These are phyloP conservation scores for Callipepla californica DNA, from an alignment of 2,113 vertebrate genomes.

Conservation along the genomic window DNA sequence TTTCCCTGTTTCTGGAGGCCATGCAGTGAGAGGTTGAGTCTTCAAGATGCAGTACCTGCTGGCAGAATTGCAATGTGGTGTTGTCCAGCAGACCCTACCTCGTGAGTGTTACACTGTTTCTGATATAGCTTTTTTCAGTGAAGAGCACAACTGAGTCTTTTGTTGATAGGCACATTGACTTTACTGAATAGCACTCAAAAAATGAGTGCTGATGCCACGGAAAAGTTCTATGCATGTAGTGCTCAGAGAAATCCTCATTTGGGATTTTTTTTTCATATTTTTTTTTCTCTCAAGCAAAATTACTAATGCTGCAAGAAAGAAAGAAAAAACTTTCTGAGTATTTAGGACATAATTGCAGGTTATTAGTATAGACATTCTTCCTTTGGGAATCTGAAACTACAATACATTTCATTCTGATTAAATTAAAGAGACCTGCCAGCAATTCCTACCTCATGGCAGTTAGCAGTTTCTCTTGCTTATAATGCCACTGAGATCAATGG, in stretches of 20 bases:
- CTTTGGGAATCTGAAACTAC: not conserved
- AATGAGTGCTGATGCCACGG: not conserved
- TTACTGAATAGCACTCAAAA: not conserved
- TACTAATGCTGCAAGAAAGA: not conserved
- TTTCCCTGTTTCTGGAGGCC: not conserved
- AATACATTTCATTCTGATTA: accelerated
- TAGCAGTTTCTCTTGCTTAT: not conserved
- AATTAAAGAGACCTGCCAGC: not conserved
- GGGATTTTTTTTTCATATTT: not conserved
- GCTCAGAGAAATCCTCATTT: not conserved
- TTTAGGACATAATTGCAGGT: not conserved
- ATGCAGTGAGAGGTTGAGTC: not conserved
- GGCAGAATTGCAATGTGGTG: not conserved
- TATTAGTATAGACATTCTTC: not conserved
- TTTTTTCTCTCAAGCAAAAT: not conserved
- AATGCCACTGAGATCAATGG: not conserved
- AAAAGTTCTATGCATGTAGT: not conserved
- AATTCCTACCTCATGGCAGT: not conserved
- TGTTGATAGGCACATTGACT: not conserved
- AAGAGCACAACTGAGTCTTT: not conserved
- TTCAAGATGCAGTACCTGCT: not conserved
- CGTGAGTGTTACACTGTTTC: not conserved
- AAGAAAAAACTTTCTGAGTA: not conserved
- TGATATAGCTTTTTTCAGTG: not conserved
- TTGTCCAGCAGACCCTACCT: not conserved